Conservation (phyloP, 1,140 invertebrate genomes). For the Drosophila azteca region DNA sequence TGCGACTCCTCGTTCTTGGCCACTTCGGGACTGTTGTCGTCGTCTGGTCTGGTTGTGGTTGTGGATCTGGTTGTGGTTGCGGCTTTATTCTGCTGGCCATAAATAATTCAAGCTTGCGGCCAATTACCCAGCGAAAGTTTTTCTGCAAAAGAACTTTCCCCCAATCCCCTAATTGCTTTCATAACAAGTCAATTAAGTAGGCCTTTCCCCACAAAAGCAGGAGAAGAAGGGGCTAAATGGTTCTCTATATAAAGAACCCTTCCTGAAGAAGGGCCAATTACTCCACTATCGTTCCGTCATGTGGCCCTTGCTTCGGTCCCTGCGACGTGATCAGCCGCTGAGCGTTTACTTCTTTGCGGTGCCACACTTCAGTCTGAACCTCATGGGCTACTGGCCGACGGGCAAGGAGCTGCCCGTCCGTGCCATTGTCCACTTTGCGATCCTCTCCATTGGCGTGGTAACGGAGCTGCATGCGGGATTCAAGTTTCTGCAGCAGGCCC, state of each 20-base stretch:
- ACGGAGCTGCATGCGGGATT: constrained; percentile 69
- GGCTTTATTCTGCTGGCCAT: not conserved
- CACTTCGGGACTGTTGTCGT: constrained; percentile 7
- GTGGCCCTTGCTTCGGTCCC: constrained; percentile 25
- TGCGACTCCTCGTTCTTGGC: constrained; percentile 26
- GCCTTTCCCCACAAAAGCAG: not conserved
- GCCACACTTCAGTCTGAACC: constrained; percentile 44
- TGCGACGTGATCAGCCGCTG: constrained; percentile 41
- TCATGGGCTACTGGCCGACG: constrained; percentile 71
- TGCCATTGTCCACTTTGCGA: constrained; percentile 42
- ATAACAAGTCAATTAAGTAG: constrained; percentile 53
- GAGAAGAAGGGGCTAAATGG: not conserved
- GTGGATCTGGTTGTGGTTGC: no score
- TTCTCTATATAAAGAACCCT: constrained; percentile 13
- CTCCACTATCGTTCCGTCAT: not conserved
- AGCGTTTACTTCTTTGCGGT: constrained; percentile 61
- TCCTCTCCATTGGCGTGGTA: constrained; percentile 63
- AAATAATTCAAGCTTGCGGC: constrained; percentile 11
- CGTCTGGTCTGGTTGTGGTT: not conserved
- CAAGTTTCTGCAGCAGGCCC: not conserved
- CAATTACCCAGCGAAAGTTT: constrained; percentile 34
- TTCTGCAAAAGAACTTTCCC: not conserved
- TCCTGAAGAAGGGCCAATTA: not conserved
- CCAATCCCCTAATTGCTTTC: constrained; percentile 22
- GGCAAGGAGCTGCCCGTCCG: not conserved